These are phyloP conservation scores for Agrypnus murinus DNA, from an alignment of 2,888 invertebrate species.

Conservation along the genomic window DNA sequence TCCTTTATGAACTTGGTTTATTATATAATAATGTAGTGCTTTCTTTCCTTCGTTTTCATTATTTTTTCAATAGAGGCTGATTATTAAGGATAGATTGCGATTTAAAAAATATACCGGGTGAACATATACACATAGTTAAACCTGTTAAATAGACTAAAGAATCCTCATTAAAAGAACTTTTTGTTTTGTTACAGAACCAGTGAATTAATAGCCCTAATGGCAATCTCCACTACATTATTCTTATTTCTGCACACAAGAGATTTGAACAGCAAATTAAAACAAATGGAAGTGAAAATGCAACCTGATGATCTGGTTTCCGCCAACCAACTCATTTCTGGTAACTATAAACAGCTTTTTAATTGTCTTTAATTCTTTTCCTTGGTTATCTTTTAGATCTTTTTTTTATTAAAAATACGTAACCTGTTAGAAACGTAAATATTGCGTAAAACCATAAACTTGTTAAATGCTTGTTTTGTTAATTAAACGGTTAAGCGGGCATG, in stretches of 20 bases:
- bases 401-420: background rate
- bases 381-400: no score
- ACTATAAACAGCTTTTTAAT: slow-evolving; percentile 47
- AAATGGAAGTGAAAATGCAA: slow-evolving; percentile 86
- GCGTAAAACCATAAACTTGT: slow-evolving; percentile 6
- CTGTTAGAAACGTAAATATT: background rate
- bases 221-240: slow-evolving; percentile 88
- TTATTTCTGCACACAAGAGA: slow-evolving; percentile 90
- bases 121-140: no score
- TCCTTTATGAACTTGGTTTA: no score
- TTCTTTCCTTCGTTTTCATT: no score
- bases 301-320: slow-evolving; percentile 75
- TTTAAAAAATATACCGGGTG: no score
- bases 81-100: no score
- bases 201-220: slow-evolving; percentile 87
- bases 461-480: slow-evolving; percentile 5
- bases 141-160: no score
- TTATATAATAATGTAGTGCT: no score
- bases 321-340: slow-evolving; percentile 74
- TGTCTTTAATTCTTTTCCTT: no score
- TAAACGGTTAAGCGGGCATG: slow-evolving; percentile 19
- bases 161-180: no score
- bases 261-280: slow-evolving; percentile 84
- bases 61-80: no score
- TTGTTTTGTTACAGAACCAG: slow-evolving; percentile 80